A percentile compares a stretch with the other conserved stretches of the same genome.
Conservation (phyloP, 2,113 vertebrate genomes). For the Atrichornis clamosus region DNA sequence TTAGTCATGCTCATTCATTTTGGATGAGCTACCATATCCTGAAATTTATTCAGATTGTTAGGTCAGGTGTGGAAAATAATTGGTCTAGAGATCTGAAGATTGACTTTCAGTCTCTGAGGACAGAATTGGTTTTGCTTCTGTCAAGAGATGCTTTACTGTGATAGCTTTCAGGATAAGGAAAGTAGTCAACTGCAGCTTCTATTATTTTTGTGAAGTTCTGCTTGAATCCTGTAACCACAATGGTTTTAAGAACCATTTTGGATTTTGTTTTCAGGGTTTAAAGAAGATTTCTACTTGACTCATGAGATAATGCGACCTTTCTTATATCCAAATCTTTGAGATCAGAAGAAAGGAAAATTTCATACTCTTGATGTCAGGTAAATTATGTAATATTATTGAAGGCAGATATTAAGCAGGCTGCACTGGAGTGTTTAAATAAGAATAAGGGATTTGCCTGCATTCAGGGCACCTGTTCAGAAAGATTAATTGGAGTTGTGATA, state of each 20-base stretch:
- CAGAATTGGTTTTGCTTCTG: neutral
- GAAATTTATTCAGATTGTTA: neutral
- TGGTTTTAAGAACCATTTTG: conserved; percentile 70
- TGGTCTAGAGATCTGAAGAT: neutral
- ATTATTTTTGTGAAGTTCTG: conserved; percentile 42
- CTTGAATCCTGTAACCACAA: conserved; percentile 58
- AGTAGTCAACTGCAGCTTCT: neutral
- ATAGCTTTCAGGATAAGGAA: neutral
- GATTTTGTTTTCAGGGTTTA: conserved; percentile 68
- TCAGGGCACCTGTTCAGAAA: neutral
- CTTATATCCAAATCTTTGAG: conserved; percentile 68
- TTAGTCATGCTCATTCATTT: neutral
- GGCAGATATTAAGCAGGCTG: conserved; percentile 12
- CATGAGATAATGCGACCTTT: conserved; percentile 66
- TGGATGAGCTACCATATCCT: neutral
- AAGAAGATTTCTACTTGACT: conserved; percentile 69
- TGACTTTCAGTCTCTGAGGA: neutral
- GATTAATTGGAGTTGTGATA: neutral
- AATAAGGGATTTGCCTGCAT: neutral
- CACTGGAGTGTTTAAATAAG: neutral
- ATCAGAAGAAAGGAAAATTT: conserved; percentile 68
- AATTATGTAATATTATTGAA: conserved; percentile 32
- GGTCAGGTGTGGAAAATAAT: neutral
- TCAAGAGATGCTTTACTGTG: neutral
- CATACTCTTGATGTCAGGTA: conserved; percentile 69